Conservation (phyloP, 2,888 invertebrate genomes). For the Neocrepidodera transversa region DNA sequence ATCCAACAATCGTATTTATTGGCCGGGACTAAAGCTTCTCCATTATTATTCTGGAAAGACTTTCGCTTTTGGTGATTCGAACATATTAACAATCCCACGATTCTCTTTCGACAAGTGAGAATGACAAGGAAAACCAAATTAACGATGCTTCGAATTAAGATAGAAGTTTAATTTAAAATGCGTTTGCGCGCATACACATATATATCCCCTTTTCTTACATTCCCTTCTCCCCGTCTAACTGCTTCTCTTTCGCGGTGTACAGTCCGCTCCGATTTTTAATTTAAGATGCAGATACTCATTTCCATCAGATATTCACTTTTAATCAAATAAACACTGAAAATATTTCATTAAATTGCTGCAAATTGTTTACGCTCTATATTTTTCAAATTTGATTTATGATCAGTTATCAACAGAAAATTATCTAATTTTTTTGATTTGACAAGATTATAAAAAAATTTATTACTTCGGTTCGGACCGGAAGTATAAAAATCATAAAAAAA, state of each 20-base stretch:
- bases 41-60: slow-evolving; percentile 56
- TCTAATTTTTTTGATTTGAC: too few species aligned
- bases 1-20: slow-evolving; percentile 59
- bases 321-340: too few species aligned
- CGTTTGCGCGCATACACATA: slow-evolving; percentile 43
- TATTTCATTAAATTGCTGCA: too few species aligned
- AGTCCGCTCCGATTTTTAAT: neutral
- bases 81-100: slow-evolving; percentile 28
- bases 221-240: slow-evolving; percentile 14
- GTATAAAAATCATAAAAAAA: too few species aligned
- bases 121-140: slow-evolving; percentile 48
- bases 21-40: slow-evolving; percentile 53
- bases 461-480: too few species aligned
- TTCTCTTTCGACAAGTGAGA: slow-evolving; percentile 26
- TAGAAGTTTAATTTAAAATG: slow-evolving; percentile 54
- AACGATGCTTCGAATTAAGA: slow-evolving; percentile 55
- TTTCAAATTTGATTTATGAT: too few species aligned
- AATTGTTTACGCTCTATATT: too few species aligned
- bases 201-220: slow-evolving; percentile 15
- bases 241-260: neutral
- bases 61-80: slow-evolving; percentile 46
- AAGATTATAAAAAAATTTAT: too few species aligned
- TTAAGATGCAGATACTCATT: neutral
- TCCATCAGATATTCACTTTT: neutral
- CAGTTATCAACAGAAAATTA: too few species aligned